These are phyloP conservation scores for Aporrectodea caliginosa DNA, from an alignment of 1,140 invertebrate species.

Conservation along the genomic window DNA sequence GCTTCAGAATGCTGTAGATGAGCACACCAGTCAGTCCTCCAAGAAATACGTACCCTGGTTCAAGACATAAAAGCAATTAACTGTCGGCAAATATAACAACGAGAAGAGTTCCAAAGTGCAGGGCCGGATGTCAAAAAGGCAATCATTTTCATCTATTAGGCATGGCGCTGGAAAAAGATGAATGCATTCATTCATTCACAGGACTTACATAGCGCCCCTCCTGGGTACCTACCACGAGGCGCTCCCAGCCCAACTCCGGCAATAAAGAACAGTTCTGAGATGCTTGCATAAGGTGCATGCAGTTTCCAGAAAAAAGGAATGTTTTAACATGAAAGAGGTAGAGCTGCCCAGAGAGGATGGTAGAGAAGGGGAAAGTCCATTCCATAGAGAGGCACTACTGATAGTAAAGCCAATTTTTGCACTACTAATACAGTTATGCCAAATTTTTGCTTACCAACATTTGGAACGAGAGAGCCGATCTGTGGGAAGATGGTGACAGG, in stretches of 20 bases:
- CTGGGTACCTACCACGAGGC: constrained; percentile 10
- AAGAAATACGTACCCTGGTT: constrained; percentile 32
- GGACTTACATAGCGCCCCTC: neutral
- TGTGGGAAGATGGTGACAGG: constrained; percentile 17
- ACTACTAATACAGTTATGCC: no score
- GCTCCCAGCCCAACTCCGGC: no score
- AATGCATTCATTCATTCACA: neutral
- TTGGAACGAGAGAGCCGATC: constrained; percentile 15
- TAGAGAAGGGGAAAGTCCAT: no score
- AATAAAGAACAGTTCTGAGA: no score
- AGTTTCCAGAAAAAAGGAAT: no score
- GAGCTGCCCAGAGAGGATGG: no score
- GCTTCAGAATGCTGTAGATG: constrained; percentile 24
- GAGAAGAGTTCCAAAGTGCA: neutral
- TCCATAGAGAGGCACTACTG: no score
- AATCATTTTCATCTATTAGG: neutral
- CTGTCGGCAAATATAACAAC: neutral
- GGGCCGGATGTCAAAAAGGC: neutral
- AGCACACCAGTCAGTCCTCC: constrained; percentile 6
- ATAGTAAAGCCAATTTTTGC: no score
- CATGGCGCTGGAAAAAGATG: neutral
- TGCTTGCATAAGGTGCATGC: no score
- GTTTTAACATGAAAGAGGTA: no score
- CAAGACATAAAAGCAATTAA: neutral
- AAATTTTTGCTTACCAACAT: constrained; percentile 15